These are phyloP conservation scores for Phortica okadai DNA, from an alignment of 2,888 invertebrate species.

Conservation along the genomic window DNA sequence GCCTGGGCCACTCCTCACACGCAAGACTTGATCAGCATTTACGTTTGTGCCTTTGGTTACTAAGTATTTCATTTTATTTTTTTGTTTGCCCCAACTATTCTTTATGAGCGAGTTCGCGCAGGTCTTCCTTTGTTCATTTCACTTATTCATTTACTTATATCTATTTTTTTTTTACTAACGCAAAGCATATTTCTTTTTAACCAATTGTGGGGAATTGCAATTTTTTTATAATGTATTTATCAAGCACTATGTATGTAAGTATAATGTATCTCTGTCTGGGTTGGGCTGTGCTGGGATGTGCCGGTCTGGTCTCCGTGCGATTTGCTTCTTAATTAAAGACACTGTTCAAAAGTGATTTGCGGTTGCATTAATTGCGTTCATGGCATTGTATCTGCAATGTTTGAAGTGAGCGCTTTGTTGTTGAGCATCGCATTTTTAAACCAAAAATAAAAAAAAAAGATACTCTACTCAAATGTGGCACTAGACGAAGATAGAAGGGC, in stretches of 20 bases:
- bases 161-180: too few species aligned
- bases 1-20: not conserved
- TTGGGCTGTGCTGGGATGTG: not conserved
- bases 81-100: constrained; percentile 58
- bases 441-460: not conserved
- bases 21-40: not conserved
- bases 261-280: constrained; percentile 1
- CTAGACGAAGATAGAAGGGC: not conserved
- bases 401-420: too few species aligned
- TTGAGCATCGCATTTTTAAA: not conserved
- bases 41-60: not conserved
- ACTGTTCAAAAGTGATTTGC: constrained; percentile 16
- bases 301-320: too few species aligned
- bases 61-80: not conserved
- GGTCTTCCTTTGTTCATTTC: not conserved
- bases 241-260: not conserved
- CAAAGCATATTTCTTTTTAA: not conserved
- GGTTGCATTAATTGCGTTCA: constrained; percentile 1
- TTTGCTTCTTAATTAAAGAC: constrained; percentile 22
- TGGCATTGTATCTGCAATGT: not conserved
- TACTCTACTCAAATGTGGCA: not conserved
- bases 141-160: too few species aligned
- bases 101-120: constrained; percentile 23
- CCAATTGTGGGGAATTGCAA: constrained; percentile 14
- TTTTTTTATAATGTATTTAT: constrained; percentile 13